Base-by-base conservation (phyloP, 2,888 invertebrate species). In the Rhagonycha lutea region DNA sequence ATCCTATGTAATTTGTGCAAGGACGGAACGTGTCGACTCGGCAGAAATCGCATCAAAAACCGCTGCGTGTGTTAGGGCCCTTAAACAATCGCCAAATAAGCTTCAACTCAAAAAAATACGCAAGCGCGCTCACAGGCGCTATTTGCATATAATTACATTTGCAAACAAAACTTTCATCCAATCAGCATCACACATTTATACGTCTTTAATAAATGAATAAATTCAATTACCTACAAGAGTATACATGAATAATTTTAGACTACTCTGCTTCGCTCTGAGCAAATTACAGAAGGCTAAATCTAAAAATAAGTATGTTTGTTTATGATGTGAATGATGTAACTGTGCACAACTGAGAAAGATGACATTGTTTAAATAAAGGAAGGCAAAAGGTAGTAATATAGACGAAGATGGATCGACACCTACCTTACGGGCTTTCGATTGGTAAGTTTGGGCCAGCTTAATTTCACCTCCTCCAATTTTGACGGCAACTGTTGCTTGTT, bases 401-500 rank as follows among this genome's bases (percentile, higher is more conserved):
- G 73, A 76, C 76, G 72, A 69, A 61, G 68, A 70, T 60, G 75
- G 70, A 73, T 75, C 70, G 73, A 61, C 77, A 84, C 91, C 91
- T 93, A 96, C 96, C 95, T 96, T 94, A 89, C 96, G 91, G 83
- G 97, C 96, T 90, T 96, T 96, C 87, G 91, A 92, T 88, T 94
- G 94, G 90, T 96, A 97, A 85, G 92, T 91, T 86, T 93, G 91
- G 81, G 97, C 97, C 86, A 91, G 90, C 87, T 91, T 91, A 82
- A 97, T 92, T 88, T 98, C 93, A 82, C 89, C 91, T 84, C 93
- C 93, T 83, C 96, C 97, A 81, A 92, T 90, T 86, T 93, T 93
- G 85, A 97, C 94, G 90, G 94, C 95, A 88, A 96, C 95, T 82
- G 92, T 92, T 82, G 96, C 94, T 88, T 94, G 93, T 85, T 94